These are phyloP conservation scores for Sinhomidia bicolor DNA, from an alignment of 2,888 invertebrate genomes.

Conservation along the genomic window DNA sequence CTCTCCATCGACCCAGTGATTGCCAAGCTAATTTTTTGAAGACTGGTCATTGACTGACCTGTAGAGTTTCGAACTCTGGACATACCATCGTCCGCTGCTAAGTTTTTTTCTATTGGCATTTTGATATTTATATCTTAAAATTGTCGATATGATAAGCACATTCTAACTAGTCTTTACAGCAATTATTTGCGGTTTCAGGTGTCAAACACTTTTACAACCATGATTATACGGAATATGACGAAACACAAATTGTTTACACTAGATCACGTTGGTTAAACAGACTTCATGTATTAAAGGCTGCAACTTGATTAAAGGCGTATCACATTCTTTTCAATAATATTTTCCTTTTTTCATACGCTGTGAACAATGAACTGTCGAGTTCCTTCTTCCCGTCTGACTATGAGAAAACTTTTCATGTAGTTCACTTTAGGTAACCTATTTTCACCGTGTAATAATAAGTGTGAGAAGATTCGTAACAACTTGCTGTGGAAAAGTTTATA, in stretches of 20 bases:
- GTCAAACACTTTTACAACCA: too few species aligned
- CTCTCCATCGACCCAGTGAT: constrained; percentile 74
- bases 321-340: too few species aligned
- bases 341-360: not conserved
- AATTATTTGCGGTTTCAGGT: too few species aligned
- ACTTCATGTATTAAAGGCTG: too few species aligned
- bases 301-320: too few species aligned
- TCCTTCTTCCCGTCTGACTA: not conserved
- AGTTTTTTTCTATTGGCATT: constrained; percentile 40
- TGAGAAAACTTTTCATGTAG: not conserved
- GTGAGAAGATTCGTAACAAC: not conserved
- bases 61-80: constrained; percentile 63
- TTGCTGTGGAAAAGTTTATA: too few species aligned
- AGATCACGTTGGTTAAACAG: too few species aligned
- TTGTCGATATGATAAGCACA: too few species aligned
- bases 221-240: too few species aligned
- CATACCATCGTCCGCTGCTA: constrained; percentile 39
- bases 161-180: too few species aligned
- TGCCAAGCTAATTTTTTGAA: constrained; percentile 75
- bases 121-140: not conserved
- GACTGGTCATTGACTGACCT: constrained; percentile 70
- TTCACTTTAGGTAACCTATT: not conserved
- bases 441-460: not conserved
- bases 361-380: not conserved
- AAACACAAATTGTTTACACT: too few species aligned